Base-by-base conservation (phyloP, 2,888 invertebrate species). In the Eubasilissa splendida region DNA sequence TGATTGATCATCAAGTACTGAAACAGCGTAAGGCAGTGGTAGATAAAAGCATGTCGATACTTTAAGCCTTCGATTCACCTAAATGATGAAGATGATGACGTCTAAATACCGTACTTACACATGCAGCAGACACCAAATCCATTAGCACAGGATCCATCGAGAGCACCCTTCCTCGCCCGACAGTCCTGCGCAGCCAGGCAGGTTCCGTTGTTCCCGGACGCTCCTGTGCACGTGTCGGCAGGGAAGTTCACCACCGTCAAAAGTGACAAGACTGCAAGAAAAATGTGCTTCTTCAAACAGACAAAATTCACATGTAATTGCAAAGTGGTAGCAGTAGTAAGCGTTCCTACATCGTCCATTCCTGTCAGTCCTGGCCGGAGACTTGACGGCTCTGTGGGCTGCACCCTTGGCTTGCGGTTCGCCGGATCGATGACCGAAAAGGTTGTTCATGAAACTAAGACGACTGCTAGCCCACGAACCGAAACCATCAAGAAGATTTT, bases 201-300 rank as follows among this genome's bases (percentile, higher is more conserved):
- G 10, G 95, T 96, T 12, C 97, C 97, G 85, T 94, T 94, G 86
- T 96, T 96, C 0, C 96, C 96, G 0, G 94, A 93, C 0, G 93
- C 91, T 9, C 95, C 94, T 3, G 92, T 89, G 86, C 97, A 97
- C 0, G 92, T 91, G n/a, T 94, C 93, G 83, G 95, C 95, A 2
- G 94, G 93, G 85, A 96, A 95, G 83, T 95, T 94, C 56, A 96
- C 93, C 85, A 96, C 91, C 0, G 95, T 95, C 86, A 97, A 95
- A 12, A 97, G 88, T 0, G 96, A 94, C 10, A 96, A 87, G 87
- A 96, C 96, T 96, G 87, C 9, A 82, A 42, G 42, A 42, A 42
- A 42, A 42, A 22, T 22, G 22, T 22, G 22, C 22, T 22, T 22
- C 22, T 22, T 22, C 22, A 22, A 22, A 42, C 42, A 42, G 42